Evolutionary conservation across 1,140 invertebrate species (phyloP), one percentile per base, ranked within the genome.

Genomic region (Octopus sinensis): DNA sequence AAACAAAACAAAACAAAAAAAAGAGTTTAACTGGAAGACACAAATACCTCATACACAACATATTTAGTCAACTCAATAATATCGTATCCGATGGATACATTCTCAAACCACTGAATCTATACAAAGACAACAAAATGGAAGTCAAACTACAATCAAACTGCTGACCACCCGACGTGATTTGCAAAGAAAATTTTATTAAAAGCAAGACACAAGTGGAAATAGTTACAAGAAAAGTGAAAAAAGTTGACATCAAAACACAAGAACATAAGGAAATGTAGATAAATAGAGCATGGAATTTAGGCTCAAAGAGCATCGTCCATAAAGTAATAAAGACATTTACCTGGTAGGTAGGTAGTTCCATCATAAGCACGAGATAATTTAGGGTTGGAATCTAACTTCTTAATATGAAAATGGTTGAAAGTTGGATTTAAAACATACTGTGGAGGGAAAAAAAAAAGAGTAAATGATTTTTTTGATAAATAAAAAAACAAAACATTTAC

Each of bases 371-470:
- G 92, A 0, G 96, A 97, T 89, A 97, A 92, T 89, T 97, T 98
- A 7, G 94, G 94, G 88, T 94, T 95, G 12, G 90, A 92, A 88
- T 99, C 96, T 84, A 99, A 89, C 53, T 93, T 92, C 53, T 91
- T 89, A 84, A 99, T 99, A 87, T 97, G 94, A 12, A 94, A 92
- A 78, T 93, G 91, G 23, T 94, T 94, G 88, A 99, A 99, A 23
- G 97, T 99, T 78, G 98, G 98, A 92, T 99, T 99, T 77, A 99
- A 91, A 5, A 99, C 96, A 93, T 99, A 99, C 91, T 93, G 87
- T 84, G 90, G 89, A 56, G 54, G 30, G 83, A 83, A 76, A 79
- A 53, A 82, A 78, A 10, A 76, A 30, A 84, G n/a, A 76, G 76
- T 17, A 43, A 43, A 43, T 43, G 30, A 43, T 43, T 43, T 43